phyloP scores from a whole-genome alignment of 2,113 vertebrate species.

The Leptodactylus fuscus region DNA sequence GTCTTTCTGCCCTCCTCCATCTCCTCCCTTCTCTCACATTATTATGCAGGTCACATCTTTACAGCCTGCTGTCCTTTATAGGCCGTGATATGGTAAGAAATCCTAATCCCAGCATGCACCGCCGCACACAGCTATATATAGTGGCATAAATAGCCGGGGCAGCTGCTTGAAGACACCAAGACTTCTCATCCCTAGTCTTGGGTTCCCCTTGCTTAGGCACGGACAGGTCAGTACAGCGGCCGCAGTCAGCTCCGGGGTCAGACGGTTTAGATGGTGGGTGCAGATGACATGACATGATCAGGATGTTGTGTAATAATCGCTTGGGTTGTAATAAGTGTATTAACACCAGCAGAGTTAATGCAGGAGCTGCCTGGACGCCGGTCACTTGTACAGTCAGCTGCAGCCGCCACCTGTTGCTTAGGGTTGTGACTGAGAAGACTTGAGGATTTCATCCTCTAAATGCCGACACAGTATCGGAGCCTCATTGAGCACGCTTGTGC shows the following conservation, averaged over 20 bases:
- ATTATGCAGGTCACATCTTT: slow-evolving; percentile 53
- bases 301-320: too few relatives aligned
- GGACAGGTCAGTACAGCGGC: slow-evolving; percentile 67
- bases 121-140: slow-evolving; percentile 72
- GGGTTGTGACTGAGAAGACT: background rate
- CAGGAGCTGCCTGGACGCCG: background rate
- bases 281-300: background rate
- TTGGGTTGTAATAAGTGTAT: too few relatives aligned
- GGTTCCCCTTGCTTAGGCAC: slow-evolving; percentile 55
- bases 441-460: background rate
- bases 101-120: slow-evolving; percentile 72
- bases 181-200: slow-evolving; percentile 44
- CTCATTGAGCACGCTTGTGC: background rate
- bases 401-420: background rate
- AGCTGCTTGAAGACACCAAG: slow-evolving; percentile 46
- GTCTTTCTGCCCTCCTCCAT: background rate
- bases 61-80: slow-evolving; percentile 40
- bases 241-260: too few relatives aligned
- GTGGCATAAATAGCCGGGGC: slow-evolving; percentile 66
- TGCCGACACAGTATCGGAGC: background rate
- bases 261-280: too few relatives aligned
- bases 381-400: background rate
- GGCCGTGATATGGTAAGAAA: slow-evolving; percentile 49
- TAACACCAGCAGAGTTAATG: too few relatives aligned
- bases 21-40: slow-evolving; percentile 17